These are phyloP conservation scores for Pseudorhombus dupliciocellatus DNA, from an alignment of 2,113 vertebrate species.

Conservation along the genomic window DNA sequence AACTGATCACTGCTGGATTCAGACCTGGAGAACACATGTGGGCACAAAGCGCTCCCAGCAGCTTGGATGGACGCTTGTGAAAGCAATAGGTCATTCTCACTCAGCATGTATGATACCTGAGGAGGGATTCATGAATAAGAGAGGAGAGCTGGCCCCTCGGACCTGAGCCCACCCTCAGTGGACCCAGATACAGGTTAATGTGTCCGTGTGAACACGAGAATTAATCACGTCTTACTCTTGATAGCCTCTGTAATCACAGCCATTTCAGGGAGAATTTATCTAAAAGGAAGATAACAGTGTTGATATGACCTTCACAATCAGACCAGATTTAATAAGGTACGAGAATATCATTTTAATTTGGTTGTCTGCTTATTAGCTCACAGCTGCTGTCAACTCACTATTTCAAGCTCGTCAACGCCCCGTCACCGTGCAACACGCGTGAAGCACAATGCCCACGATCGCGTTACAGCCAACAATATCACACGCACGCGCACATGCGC, in stretches of 20 bases:
- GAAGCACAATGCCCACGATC: constrained; percentile 10
- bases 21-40: neutral
- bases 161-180: constrained; percentile 29
- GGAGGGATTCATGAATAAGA: constrained; percentile 26
- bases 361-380: neutral
- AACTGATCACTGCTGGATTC: constrained; percentile 5
- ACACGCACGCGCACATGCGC: neutral
- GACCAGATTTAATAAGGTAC: neutral
- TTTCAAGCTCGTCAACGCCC: neutral
- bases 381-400: neutral
- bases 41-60: constrained; percentile 29
- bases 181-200: constrained; percentile 24
- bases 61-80: constrained; percentile 14
- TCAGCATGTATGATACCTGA: constrained; percentile 26
- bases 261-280: neutral
- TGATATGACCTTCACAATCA: neutral
- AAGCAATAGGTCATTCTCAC: constrained; percentile 35
- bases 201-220: constrained; percentile 28
- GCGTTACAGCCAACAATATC: constrained; percentile 9
- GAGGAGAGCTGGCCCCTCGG: constrained; percentile 31
- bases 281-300: neutral
- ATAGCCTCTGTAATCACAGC: neutral
- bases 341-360: neutral
- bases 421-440: neutral
- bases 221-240: constrained; percentile 1